phyloP scores from a whole-genome alignment of 2,113 vertebrate genomes.

The Phaetusa simplex region DNA sequence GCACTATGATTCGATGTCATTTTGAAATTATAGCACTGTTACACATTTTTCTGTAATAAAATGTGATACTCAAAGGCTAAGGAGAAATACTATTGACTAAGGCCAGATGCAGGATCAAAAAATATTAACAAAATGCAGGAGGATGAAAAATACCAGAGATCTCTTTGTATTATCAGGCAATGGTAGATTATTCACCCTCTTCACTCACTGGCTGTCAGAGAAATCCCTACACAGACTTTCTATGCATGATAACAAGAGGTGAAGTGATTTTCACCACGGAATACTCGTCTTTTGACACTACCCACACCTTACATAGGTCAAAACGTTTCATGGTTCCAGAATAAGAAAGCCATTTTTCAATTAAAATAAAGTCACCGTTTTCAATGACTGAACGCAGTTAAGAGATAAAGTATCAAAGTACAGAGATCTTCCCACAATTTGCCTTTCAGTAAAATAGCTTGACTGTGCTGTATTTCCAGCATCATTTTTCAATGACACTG shows the following conservation, averaged over 20 bases:
- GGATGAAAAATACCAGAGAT: neutral
- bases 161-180: neutral
- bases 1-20: neutral
- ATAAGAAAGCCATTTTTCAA: neutral
- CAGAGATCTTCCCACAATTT: neutral
- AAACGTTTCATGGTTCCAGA: neutral
- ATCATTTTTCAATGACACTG: neutral
- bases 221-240: neutral
- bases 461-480: neutral
- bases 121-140: neutral
- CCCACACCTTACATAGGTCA: neutral
- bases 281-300: neutral
- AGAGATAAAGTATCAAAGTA: neutral
- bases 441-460: neutral
- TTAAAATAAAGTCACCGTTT: neutral
- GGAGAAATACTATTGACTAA: neutral
- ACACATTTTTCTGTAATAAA: neutral
- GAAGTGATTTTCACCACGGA: neutral
- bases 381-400: neutral
- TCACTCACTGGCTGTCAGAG: neutral
- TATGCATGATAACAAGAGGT: neutral
- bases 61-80: neutral
- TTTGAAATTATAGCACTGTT: constrained; percentile 10
- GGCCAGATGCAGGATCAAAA: neutral
- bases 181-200: neutral